phyloP scores from a whole-genome alignment of 2,888 invertebrate genomes.

The Lampropteryx suffumata region DNA sequence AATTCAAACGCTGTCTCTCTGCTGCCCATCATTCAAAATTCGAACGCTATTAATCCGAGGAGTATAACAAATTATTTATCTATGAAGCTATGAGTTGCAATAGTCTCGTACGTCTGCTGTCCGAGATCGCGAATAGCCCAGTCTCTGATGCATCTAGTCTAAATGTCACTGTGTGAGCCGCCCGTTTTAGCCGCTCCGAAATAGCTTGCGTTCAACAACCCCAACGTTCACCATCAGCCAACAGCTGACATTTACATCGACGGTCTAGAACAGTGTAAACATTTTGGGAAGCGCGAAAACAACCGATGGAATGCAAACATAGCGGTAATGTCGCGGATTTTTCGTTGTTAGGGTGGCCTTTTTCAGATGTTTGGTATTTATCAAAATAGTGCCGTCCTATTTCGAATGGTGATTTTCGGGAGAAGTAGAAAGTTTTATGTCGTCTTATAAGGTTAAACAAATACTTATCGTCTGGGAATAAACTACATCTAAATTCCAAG shows the following conservation, averaged over 20 bases:
- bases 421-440: constrained; percentile 10
- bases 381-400: constrained; percentile 14
- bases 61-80: background rate
- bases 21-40: too few species aligned
- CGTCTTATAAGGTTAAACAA: constrained; percentile 4
- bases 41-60: too few species aligned
- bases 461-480: constrained; percentile 3
- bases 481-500: constrained; percentile 11
- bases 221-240: constrained; percentile 71
- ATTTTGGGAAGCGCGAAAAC: constrained; percentile 22
- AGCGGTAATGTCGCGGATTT: constrained; percentile 25
- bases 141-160: constrained; percentile 75
- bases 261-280: constrained; percentile 38
- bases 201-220: constrained; percentile 81
- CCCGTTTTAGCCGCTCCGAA: constrained; percentile 78
- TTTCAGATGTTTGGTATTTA: constrained; percentile 19
- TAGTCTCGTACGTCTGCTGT: constrained; percentile 17
- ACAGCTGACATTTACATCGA: constrained; percentile 67
- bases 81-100: constrained; percentile 16
- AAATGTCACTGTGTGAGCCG: constrained; percentile 81
- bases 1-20: too few species aligned
- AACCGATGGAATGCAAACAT: constrained; percentile 42
- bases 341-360: constrained; percentile 14
- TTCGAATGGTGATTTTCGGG: constrained; percentile 11
- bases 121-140: constrained; percentile 33